Base-by-base conservation (phyloP, 2,797 vertebrate genomes). In the Chromis chromis region DNA sequence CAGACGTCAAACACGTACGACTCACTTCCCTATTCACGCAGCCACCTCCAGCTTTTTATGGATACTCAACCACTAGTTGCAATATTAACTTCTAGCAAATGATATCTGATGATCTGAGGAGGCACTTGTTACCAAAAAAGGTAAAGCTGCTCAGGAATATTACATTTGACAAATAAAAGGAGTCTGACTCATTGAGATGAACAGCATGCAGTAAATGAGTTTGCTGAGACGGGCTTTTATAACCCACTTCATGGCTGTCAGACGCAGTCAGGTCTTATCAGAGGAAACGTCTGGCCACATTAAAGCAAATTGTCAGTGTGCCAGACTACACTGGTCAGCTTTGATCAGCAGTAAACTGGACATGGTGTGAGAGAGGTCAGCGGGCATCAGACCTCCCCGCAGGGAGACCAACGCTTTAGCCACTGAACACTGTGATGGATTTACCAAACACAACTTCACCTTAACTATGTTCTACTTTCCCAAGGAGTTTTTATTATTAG, bases 211-310 rank as follows among this genome's bases (percentile, higher is more conserved):
- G 64, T 76, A 71, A 83, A 89, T 70, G 65, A 73, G 85, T 88
- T 88, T 86, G 87, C 84, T 75, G 86, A 89, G 86, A 83, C 69
- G 49, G 60, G 76, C 72, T 84, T 90, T 89, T 86, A 81, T 86
- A 78, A 75, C 67, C 59, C 67, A 59, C 82, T 83, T 78, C 82
- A 71, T 65, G 77, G 82, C 70, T 85, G 88, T 91, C 90, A 84
- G 70, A 83, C 22, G 53, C 39, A 39, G 53, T 87, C 81, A 78
- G 69, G 69, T 69, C 82, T 88, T 78, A 90, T 92, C 88, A 81
- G 73, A 91, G 86, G 88, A 91, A 91, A 89, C 71, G 78, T 87
- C 88, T 89, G 86, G 81, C 56, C 66, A 56, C 81, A 84, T 85
- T 79, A 85, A 75, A 58, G 75, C 65, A 52, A 56, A 76, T 24